Base-by-base conservation (phyloP, 2,113 vertebrate genomes). In the Ammospiza caudacuta region DNA sequence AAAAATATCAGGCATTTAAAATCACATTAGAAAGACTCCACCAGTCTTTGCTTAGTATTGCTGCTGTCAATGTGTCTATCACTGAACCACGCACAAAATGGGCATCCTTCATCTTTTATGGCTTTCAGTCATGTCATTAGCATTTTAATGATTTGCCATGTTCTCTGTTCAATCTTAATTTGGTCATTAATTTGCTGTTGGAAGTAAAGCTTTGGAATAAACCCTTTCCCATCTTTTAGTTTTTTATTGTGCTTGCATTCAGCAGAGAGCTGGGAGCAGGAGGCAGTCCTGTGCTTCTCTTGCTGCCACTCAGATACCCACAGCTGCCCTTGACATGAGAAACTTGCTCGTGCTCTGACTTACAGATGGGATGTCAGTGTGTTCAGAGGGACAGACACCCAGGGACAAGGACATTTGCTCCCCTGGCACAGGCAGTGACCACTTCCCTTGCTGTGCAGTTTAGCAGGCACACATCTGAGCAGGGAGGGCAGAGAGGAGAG, bases 61-160 rank as follows among this genome's bases (percentile, higher is more conserved):
- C 19, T 84, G 75, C 74, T 92, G 77, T 84, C 80, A 93, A n/a
- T 11, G 74, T 79, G 44, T 76, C 89, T 87, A 4, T 92, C 89
- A 73, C 79, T 63, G 58, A 55, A 61, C 62, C 54, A 68, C 28
- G 10, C 37, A 73, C 49, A 68, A 79, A 92, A 27, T 8, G 24
- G 41, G 44, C 61, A 85, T 92, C n/a, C 49, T 64, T 79, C 52
- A 47, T 51, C 62, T 84, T 90, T 70, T 73, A 28, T n/a, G 18
- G 39, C 52, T 82, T 84, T 76, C 51, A 31, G 43, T 79, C 55
- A 22, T 9, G 1, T 41, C 62, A 74, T 87, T 76, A 91, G 44
- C 61, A 68, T 90, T 94, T 92, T 90, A 83, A 88, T 77, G 47
- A 61, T 77, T 72, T 92, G 9, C 35, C 12, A 3, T 14, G 25